Evolutionary conservation across 2,113 vertebrate species (phyloP).

Genomic region (Melanostigma gelatinosum): DNA sequence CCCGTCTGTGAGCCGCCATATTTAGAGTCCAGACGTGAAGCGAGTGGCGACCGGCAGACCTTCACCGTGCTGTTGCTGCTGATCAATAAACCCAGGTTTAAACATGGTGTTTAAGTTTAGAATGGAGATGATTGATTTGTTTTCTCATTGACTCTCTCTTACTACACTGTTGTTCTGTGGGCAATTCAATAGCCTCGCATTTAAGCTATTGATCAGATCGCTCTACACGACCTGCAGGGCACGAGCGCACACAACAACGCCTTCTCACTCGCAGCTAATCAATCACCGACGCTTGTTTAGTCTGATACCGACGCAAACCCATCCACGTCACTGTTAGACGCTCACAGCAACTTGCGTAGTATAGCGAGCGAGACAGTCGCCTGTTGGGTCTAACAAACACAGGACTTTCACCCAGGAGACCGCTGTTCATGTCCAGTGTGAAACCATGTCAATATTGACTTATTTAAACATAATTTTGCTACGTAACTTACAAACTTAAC

Average conservation of each 20-base stretch:
- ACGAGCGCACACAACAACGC: neutral
- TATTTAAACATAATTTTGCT: too few relatives aligned
- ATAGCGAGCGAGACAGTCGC: too few relatives aligned
- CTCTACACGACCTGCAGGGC: neutral
- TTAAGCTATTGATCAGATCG: conserved; percentile 4
- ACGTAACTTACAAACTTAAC: too few relatives aligned
- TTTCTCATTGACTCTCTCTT: conserved; percentile 1
- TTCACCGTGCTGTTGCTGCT: neutral
- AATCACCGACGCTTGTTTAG: too few relatives aligned
- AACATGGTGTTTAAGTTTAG: neutral
- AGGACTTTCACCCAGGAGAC: too few relatives aligned
- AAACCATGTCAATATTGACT: too few relatives aligned
- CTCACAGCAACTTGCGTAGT: too few relatives aligned
- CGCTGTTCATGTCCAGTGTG: too few relatives aligned
- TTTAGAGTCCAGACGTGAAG: neutral
- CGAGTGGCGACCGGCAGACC: neutral
- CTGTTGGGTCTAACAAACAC: too few relatives aligned
- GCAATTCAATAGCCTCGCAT: neutral
- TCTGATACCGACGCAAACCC: too few relatives aligned
- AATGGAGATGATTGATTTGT: conserved; percentile 8
- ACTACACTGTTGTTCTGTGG: neutral
- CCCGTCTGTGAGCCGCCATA: neutral
- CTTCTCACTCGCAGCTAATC: neutral
- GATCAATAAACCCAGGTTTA: neutral
- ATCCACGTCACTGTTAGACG: too few relatives aligned